Evolutionary conservation across 2,888 invertebrate species (phyloP).

Genomic region (Troides oblongomaculatus): DNA sequence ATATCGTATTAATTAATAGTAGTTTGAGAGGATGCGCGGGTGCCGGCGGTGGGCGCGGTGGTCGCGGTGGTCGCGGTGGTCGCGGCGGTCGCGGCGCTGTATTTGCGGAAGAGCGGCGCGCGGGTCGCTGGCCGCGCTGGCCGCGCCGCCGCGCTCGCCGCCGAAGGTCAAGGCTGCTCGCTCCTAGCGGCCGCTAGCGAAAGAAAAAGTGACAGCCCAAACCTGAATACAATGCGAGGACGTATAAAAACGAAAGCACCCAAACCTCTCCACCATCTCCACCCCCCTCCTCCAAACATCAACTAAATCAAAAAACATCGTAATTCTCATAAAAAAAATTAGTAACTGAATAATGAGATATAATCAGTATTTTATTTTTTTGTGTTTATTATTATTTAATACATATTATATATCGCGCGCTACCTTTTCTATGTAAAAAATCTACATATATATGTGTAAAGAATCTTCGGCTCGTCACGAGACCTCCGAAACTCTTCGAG

Average conservation of each 20-base stretch:
- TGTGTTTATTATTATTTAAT: too few species aligned
- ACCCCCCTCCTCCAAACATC: background rate
- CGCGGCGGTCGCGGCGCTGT: conserved; percentile 15
- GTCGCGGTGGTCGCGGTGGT: conserved; percentile 16
- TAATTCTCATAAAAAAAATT: background rate
- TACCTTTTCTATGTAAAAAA: too few species aligned
- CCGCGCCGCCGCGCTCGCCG: conserved; percentile 62
- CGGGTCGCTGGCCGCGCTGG: conserved; percentile 72
- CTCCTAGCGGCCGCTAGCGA: conserved; percentile 51
- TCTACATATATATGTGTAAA: too few species aligned
- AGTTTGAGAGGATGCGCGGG: background rate
- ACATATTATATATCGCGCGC: too few species aligned
- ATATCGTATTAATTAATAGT: conserved; percentile 11
- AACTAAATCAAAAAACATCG: background rate
- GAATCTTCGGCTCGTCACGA: too few species aligned
- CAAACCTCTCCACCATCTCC: background rate
- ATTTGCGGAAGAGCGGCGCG: conserved; percentile 42
- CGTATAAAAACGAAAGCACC: conserved; percentile 78
- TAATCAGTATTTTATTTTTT: too few species aligned
- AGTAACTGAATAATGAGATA: background rate
- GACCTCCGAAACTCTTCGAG: too few species aligned
- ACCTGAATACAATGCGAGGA: conserved; percentile 75
- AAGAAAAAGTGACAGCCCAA: conserved; percentile 79
- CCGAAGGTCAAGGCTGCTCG: conserved; percentile 75
- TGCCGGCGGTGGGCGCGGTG: background rate